Evolutionary conservation across 2,888 invertebrate genomes (phyloP).

Genomic region (Amblyjoppa fuscipennis): DNA sequence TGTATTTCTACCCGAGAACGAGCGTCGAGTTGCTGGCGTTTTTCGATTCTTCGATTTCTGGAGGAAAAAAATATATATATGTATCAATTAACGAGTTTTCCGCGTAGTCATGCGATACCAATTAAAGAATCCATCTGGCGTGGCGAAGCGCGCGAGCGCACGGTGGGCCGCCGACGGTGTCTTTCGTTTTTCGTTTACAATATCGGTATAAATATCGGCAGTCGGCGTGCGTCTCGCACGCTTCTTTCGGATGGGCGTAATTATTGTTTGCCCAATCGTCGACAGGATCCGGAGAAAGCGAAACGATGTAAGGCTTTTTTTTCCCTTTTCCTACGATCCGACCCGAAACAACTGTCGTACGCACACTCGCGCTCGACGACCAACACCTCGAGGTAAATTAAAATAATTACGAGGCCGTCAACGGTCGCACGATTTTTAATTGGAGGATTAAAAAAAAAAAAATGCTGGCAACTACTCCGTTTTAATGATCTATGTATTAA

Average conservation of each 20-base stretch:
- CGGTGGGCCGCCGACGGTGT: conserved; percentile 49
- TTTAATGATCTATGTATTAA: no score
- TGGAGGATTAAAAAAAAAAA: conserved; percentile 30
- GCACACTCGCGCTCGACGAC: conserved; percentile 23
- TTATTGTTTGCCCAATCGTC: not conserved
- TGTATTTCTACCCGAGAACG: no score
- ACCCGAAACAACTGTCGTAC: conserved; percentile 8
- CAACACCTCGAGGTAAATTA: conserved; percentile 33
- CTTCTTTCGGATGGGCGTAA: not conserved
- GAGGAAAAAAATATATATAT: conserved; percentile 14
- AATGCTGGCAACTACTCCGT: no score
- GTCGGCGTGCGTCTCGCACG: conserved; percentile 44
- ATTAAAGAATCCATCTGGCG: conserved; percentile 71
- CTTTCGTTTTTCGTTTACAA: conserved; percentile 42
- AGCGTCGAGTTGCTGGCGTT: no score
- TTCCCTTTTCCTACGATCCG: not conserved
- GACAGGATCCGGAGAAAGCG: not conserved
- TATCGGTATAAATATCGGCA: conserved; percentile 30
- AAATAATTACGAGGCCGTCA: conserved; percentile 36
- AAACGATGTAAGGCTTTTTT: not conserved
- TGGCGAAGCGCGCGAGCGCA: conserved; percentile 38
- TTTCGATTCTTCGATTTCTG: not conserved
- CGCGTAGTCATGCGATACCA: conserved; percentile 67
- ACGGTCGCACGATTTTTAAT: conserved; percentile 53
- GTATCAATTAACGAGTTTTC: conserved; percentile 66